Conservation (phyloP, 2,888 invertebrate species). For the Uloborus plumipes region DNA sequence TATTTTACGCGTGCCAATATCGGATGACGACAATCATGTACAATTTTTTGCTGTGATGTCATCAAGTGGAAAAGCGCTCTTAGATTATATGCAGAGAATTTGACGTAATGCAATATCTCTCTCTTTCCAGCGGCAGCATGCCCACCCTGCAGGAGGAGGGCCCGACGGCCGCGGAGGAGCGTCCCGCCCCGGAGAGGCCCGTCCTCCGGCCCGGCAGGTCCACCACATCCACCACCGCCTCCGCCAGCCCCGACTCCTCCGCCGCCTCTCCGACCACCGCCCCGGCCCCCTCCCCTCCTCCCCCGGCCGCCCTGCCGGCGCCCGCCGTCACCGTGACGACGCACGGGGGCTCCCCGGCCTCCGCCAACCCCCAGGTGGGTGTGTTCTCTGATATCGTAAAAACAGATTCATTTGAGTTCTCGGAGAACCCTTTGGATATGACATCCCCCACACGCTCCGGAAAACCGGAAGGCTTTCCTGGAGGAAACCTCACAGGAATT, state of each 20-base stretch:
- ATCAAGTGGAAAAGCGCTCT: too few relatives aligned
- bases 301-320: constrained; percentile 22
- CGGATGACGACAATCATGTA: too few relatives aligned
- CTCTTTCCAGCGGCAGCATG: constrained; percentile 68
- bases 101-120: too few relatives aligned
- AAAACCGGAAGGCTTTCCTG: too few relatives aligned
- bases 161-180: constrained; percentile 65
- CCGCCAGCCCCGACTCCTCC: constrained; percentile 40
- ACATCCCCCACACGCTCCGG: too few relatives aligned
- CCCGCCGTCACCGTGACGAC: constrained; percentile 80
- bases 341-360: constrained; percentile 73
- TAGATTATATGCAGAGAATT: too few relatives aligned
- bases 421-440: too few relatives aligned
- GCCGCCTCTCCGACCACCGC: constrained; percentile 35
- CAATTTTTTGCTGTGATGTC: too few relatives aligned
- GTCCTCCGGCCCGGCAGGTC: constrained; percentile 56
- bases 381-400: too few relatives aligned
- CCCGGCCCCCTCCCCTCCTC: constrained; percentile 23
- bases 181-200: constrained; percentile 40
- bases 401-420: too few relatives aligned
- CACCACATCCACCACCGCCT: constrained; percentile 52
- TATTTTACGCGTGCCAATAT: too few relatives aligned
- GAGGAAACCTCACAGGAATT: too few relatives aligned
- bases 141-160: constrained; percentile 68
- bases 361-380: constrained; percentile 64